Evolutionary conservation across 2,113 vertebrate species (phyloP).

Genomic region (Tyrannus savana): DNA sequence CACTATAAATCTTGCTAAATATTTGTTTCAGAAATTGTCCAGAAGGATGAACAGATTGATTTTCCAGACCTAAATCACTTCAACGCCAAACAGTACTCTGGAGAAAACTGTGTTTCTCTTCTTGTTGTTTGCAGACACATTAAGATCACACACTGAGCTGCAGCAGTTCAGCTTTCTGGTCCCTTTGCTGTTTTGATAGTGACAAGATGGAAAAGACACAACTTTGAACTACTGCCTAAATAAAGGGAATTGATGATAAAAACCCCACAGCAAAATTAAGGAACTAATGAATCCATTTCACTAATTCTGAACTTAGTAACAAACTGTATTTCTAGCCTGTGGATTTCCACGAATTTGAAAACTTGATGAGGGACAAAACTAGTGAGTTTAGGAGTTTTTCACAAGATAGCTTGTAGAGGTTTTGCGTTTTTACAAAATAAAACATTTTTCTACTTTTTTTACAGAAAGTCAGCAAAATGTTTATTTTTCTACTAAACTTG

Average conservation of each 20-base stretch:
- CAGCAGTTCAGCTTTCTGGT: constrained; percentile 18
- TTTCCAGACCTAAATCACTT: constrained; percentile 78
- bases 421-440: not conserved
- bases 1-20: constrained; percentile 77
- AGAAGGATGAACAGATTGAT: constrained; percentile 76
- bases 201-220: constrained; percentile 17
- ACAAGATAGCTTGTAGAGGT: not conserved
- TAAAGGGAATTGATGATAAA: not conserved
- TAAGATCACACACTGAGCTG: constrained; percentile 63
- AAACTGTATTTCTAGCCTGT: not conserved
- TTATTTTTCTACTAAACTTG: not conserved
- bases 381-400: not conserved
- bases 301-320: not conserved
- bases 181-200: constrained; percentile 6
- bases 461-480: not conserved
- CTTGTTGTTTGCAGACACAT: constrained; percentile 61
- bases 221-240: not conserved
- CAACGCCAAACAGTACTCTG: constrained; percentile 72
- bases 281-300: not conserved
- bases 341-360: not conserved
- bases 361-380: not conserved
- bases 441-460: not conserved
- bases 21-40: constrained; percentile 81
- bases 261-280: not conserved
- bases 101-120: constrained; percentile 66